Evolutionary conservation across 2,797 vertebrate species (phyloP).

Genomic region (Selene dorsalis): DNA sequence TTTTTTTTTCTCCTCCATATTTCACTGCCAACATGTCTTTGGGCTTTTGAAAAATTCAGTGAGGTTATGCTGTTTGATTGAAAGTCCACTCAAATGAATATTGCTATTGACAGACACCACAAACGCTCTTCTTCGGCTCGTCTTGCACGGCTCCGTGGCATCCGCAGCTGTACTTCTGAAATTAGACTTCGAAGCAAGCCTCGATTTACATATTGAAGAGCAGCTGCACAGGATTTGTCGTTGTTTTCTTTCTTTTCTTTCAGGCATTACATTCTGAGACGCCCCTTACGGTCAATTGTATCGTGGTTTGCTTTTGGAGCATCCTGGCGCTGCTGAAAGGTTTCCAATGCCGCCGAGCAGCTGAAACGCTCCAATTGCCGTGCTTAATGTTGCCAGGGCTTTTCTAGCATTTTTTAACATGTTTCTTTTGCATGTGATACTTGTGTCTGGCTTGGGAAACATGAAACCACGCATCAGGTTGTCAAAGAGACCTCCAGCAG

Average conservation of each 20-base stretch:
- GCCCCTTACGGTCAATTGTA: constrained; percentile 61
- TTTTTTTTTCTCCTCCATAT: background rate
- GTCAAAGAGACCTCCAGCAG: constrained; percentile 46
- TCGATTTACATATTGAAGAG: constrained; percentile 77
- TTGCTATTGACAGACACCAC: constrained; percentile 56
- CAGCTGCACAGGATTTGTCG: constrained; percentile 73
- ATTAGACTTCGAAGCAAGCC: constrained; percentile 64
- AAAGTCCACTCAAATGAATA: constrained; percentile 64
- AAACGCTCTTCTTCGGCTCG: constrained; percentile 43
- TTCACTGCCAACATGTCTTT: constrained; percentile 19
- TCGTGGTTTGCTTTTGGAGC: constrained; percentile 59
- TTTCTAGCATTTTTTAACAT: constrained; percentile 55
- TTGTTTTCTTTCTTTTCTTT: constrained; percentile 70
- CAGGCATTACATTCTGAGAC: constrained; percentile 62
- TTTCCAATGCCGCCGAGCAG: constrained; percentile 59
- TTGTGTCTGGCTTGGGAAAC: constrained; percentile 53
- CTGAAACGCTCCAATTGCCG: constrained; percentile 59
- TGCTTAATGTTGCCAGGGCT: constrained; percentile 60
- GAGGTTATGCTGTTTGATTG: constrained; percentile 45
- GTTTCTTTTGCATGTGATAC: constrained; percentile 55
- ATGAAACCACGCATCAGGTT: constrained; percentile 54
- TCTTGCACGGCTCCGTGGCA: constrained; percentile 44
- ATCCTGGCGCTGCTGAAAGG: constrained; percentile 68
- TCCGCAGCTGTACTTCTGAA: constrained; percentile 68
- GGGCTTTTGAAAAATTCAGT: constrained; percentile 35